phyloP scores from a whole-genome alignment of 2,888 invertebrate genomes.

The Calliopum simillimum region DNA sequence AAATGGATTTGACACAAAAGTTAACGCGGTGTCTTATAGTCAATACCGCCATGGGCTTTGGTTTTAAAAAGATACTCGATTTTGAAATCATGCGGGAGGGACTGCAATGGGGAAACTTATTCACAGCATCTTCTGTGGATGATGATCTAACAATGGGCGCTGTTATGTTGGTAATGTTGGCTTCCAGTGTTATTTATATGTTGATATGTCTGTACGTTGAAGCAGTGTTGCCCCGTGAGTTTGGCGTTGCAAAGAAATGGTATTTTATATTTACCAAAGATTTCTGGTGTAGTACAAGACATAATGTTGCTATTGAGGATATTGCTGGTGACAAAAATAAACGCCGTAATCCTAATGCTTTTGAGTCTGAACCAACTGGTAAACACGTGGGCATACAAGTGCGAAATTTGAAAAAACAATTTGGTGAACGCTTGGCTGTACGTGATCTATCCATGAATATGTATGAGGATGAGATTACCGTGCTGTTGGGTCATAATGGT shows the following conservation, averaged over 20 bases:
- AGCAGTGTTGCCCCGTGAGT: constrained; percentile 85
- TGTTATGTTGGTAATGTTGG: constrained; percentile 75
- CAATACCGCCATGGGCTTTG: constrained; percentile 83
- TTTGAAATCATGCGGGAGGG: constrained; percentile 76
- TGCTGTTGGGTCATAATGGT: constrained; percentile 79
- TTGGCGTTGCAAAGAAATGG: constrained; percentile 83
- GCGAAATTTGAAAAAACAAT: constrained; percentile 74
- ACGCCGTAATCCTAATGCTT: neutral
- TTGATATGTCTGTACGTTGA: constrained; percentile 84
- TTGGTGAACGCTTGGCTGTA: constrained; percentile 71
- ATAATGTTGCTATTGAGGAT: neutral
- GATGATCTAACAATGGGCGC: constrained; percentile 77
- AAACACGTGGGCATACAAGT: constrained; percentile 68
- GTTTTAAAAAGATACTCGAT: constrained; percentile 77
- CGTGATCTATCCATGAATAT: constrained; percentile 78
- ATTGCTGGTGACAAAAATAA: constrained; percentile 28
- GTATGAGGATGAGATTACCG: constrained; percentile 88
- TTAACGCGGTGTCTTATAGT: constrained; percentile 74
- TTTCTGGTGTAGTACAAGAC: constrained; percentile 67
- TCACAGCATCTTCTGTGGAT: constrained; percentile 72
- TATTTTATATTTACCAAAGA: constrained; percentile 76
- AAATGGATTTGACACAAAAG: constrained; percentile 72
- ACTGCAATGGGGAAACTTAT: constrained; percentile 68
- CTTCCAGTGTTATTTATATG: constrained; percentile 69
- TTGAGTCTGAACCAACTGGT: constrained; percentile 55